Conservation (phyloP, 2,888 invertebrate species). For the Dioctria linearis region DNA sequence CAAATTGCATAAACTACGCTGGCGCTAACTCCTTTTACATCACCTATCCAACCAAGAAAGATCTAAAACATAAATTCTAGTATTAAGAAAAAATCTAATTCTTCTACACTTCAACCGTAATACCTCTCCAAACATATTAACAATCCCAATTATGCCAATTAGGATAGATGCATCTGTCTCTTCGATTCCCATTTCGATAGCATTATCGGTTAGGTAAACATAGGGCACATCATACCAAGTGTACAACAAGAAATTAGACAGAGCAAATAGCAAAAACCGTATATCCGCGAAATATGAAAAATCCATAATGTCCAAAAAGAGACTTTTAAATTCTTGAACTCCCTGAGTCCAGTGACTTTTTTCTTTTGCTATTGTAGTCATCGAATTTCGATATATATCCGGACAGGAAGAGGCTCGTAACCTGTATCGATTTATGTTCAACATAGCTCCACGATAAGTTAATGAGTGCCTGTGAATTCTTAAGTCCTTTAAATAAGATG, state of each 20-base stretch:
- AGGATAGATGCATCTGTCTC: conserved; percentile 84
- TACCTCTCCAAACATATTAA: conserved; percentile 92
- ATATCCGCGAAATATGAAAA: conserved; percentile 84
- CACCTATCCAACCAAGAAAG: conserved; percentile 89
- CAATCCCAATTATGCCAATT: conserved; percentile 88
- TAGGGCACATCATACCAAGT: conserved; percentile 96
- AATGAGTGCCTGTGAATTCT: conserved; percentile 83
- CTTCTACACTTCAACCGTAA: background rate
- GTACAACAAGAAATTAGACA: conserved; percentile 92
- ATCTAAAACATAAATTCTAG: conserved; percentile 73
- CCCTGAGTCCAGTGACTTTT: conserved; percentile 80
- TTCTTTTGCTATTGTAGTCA: conserved; percentile 88
- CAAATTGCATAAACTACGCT: conserved; percentile 86
- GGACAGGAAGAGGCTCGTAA: conserved; percentile 91
- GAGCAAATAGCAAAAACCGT: conserved; percentile 83
- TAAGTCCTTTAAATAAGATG: conserved; percentile 81
- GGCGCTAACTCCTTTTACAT: conserved; percentile 83
- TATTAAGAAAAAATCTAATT: conserved; percentile 4
- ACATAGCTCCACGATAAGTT: conserved; percentile 88
- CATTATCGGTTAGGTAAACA: conserved; percentile 89
- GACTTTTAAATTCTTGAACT: conserved; percentile 83
- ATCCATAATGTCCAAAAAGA: conserved; percentile 84
- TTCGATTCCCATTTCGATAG: conserved; percentile 79
- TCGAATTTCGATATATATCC: conserved; percentile 89
- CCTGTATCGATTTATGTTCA: conserved; percentile 85